These are phyloP conservation scores for Callinectes sapidus DNA, from an alignment of 2,888 invertebrate species.

Conservation along the genomic window DNA sequence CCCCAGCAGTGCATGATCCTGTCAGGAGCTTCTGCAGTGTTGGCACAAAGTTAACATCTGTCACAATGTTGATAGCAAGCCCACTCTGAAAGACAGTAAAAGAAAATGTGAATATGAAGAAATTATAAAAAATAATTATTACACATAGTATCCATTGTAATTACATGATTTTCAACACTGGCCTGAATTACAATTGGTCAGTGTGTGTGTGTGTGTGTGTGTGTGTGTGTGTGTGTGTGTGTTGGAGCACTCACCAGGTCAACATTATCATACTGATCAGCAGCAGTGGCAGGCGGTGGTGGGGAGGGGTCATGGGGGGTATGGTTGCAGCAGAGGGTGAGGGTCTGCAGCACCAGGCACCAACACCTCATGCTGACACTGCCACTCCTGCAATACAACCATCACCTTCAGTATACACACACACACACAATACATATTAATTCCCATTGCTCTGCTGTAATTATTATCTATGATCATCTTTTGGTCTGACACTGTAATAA, in stretches of 20 bases:
- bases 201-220: background rate
- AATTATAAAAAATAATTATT: background rate
- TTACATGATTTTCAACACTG: background rate
- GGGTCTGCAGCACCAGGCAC: conserved; percentile 86
- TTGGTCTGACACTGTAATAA: background rate
- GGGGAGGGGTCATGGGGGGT: conserved; percentile 54
- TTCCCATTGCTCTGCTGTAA: background rate
- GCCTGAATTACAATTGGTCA: too few species aligned
- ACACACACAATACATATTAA: too few species aligned
- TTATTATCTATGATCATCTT: background rate
- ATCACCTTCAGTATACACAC: background rate
- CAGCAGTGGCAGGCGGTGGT: conserved; percentile 41
- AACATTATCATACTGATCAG: conserved; percentile 59
- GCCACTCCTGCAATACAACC: conserved; percentile 55
- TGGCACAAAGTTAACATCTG: conserved; percentile 65
- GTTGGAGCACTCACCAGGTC: conserved; percentile 54
- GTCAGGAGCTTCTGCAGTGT: conserved; percentile 68
- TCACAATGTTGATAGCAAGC: conserved; percentile 64
- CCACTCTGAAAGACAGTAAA: conserved; percentile 52
- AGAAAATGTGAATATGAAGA: background rate
- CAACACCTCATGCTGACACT: conserved; percentile 85
- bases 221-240: background rate
- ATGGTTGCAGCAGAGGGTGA: conserved; percentile 83
- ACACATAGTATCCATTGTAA: background rate
- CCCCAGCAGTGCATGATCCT: conserved; percentile 56